Base-by-base conservation (phyloP, 2,113 vertebrate species). In the Steatornis caripensis region DNA sequence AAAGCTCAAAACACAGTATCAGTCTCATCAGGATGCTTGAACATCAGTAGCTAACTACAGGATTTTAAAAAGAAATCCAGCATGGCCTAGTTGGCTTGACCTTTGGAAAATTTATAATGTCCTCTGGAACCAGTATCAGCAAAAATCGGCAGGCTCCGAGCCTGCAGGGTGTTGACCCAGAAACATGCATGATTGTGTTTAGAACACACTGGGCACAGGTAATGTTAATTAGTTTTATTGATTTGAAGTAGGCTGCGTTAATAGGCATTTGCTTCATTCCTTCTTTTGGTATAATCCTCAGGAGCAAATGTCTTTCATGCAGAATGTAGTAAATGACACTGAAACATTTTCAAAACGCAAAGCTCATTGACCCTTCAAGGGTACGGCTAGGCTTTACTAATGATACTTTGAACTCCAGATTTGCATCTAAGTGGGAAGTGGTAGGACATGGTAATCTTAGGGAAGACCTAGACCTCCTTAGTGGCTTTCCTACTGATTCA, bases 151-250 rank as follows among this genome's bases (percentile, higher is more conserved):
- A 99, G 98, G 96, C 98, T 83, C 97, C 98, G 45, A 98, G 98
- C 96, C 98, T 99, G 86, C 98, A 98, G 90, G 99, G 98, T 93
- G 99, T 99, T 97, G 99, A 99, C 95, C 99, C 99, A 71, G 99
- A 99, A 98, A 99, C 99, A 86, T 99, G 99, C 98, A 99, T 99
- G 99, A 99, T 99, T 87, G 99, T 99, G 64, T 99, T 99, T 98
- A 99, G 98, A 98, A 99, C 99, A 96, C 99, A 99, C 98, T 99
- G 99, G 99, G 98, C 99, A 65, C 99, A 99, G 99, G 99, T 99
- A 99, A 98, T 37, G 60, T 89, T 90, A 93, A 89, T 94, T 88
- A 83, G 36, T 78, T 96, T 53, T 87, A 81, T 92, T 95, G 86
- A 78, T 95, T 80, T 87, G 48, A 72, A 90, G 64, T 83, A 89